phyloP scores from a whole-genome alignment of 2,888 invertebrate species.

The Labia minor region DNA sequence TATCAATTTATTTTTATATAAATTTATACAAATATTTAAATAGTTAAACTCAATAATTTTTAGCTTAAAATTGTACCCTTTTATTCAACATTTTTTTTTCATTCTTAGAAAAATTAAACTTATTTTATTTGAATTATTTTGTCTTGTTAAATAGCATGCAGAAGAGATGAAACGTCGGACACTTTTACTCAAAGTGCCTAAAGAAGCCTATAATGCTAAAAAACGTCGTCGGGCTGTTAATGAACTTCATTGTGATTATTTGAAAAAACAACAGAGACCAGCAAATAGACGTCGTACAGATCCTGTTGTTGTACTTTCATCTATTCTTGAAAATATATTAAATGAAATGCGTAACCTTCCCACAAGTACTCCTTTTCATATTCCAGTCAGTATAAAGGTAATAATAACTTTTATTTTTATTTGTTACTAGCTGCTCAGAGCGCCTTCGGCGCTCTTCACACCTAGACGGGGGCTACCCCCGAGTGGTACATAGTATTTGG shows the following conservation, averaged over 20 bases:
- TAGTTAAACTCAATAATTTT: neutral
- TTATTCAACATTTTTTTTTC: too few relatives aligned
- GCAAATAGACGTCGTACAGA: constrained; percentile 89
- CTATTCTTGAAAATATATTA: constrained; percentile 79
- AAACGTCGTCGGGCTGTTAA: constrained; percentile 54
- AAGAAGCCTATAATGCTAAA: constrained; percentile 51
- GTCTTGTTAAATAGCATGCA: constrained; percentile 54
- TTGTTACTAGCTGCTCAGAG: neutral
- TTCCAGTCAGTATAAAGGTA: constrained; percentile 88
- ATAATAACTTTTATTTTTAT: constrained; percentile 16
- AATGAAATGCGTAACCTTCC: constrained; percentile 87
- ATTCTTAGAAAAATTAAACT: neutral
- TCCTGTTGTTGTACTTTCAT: constrained; percentile 88
- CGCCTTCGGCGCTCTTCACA: too few relatives aligned
- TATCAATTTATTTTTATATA: too few relatives aligned
- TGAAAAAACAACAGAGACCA: constrained; percentile 68
- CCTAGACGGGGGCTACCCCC: too few relatives aligned
- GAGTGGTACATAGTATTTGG: too few relatives aligned
- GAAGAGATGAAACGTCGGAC: constrained; percentile 76
- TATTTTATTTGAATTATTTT: too few relatives aligned
- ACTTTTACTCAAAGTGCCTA: constrained; percentile 65
- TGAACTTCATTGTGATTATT: constrained; percentile 77
- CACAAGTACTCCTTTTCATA: constrained; percentile 84
- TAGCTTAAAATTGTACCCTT: too few relatives aligned
- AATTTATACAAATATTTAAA: neutral